A percentile compares a stretch with the other conserved stretches of the same genome.
phyloP scores from a whole-genome alignment of 2,113 vertebrate species.

The Tinamus guttatus region DNA sequence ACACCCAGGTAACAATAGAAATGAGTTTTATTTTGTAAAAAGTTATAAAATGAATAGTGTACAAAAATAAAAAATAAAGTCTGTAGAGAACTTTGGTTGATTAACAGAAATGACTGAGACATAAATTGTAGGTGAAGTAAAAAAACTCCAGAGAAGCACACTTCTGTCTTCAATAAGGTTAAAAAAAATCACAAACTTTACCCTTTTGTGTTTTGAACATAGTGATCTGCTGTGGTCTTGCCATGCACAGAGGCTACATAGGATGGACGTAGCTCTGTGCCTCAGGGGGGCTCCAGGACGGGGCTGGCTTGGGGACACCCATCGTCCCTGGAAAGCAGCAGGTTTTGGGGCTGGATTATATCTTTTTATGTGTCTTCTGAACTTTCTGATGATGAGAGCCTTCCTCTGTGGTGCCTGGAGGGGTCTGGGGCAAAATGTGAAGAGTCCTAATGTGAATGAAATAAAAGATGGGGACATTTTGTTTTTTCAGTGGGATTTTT shows the following conservation, averaged over 20 bases:
- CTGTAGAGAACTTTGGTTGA: conserved; percentile 99
- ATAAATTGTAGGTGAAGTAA: conserved; percentile 80
- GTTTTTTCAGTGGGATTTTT: not conserved
- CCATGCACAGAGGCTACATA: rapidly evolving
- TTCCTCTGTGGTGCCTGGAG: not conserved
- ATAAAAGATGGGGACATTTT: not conserved
- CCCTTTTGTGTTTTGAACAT: conserved; percentile 77
- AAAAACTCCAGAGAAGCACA: conserved; percentile 80
- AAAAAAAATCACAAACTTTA: conserved; percentile 83
- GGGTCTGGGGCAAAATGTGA: not conserved
- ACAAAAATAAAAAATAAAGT: conserved; percentile 99
- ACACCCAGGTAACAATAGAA: conserved; percentile 85
- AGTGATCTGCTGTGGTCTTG: conserved; percentile 12
- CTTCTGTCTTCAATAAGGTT: conserved; percentile 71
- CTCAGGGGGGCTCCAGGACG: not conserved
- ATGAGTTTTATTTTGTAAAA: conserved; percentile 98
- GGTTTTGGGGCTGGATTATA: not conserved
- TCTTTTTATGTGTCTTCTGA: not conserved
- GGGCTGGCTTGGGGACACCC: not conserved
- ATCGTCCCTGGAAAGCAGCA: rapidly evolving
- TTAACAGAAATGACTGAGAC: conserved; percentile 93
- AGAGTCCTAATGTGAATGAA: not conserved
- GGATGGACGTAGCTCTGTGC: not conserved
- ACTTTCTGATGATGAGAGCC: not conserved
- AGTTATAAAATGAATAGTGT: conserved; percentile 99